phyloP scores from a whole-genome alignment of 1,140 invertebrate genomes.

The roundworm (Caenorhabditis elegans) region WBcel235 BX284602.5:11328501-11329000 shows the following conservation, averaged over 20 bases:
- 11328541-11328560: constrained; percentile 20
- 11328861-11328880: constrained; percentile 7
- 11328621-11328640: too few relatives aligned
- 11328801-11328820: background rate
- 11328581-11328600: background rate
- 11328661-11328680: too few relatives aligned
- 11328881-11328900: background rate
- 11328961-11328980: background rate
- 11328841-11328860: constrained; percentile 13
- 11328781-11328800: background rate
- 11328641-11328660: too few relatives aligned
- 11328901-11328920: background rate
- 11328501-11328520: constrained; percentile 11
- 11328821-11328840: constrained; percentile 1
- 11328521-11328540: background rate
- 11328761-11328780: constrained; percentile 20
- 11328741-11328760: background rate
- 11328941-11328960: constrained; percentile 26
- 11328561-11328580: background rate
- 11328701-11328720: too few relatives aligned
- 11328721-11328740: background rate
- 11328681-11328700: too few relatives aligned
- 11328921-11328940: constrained; percentile 13
- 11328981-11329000: too few relatives aligned
- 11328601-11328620: too few relatives aligned